These are phyloP conservation scores for Spheniscus mendiculus DNA, from an alignment of 2,113 vertebrate species.

Conservation along the genomic window DNA sequence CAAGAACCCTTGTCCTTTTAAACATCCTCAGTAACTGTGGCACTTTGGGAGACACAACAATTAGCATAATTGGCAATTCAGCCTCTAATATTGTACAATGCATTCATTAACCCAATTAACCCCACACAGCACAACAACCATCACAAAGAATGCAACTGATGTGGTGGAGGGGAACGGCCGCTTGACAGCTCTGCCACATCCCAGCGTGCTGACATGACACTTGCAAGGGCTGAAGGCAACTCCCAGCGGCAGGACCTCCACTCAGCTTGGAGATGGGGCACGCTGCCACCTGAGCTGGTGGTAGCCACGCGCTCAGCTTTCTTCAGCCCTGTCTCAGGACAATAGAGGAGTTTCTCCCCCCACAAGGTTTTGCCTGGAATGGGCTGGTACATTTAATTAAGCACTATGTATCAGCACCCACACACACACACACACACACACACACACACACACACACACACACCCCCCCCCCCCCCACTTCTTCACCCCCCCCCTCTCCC, in stretches of 20 bases:
- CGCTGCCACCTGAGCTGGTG: neutral
- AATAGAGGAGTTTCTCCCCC: neutral
- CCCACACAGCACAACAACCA: slow-evolving; percentile 13
- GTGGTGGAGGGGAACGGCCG: neutral
- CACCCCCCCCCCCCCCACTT: too few relatives aligned
- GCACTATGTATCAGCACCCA: neutral
- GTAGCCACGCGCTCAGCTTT: neutral
- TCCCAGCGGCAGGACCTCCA: neutral
- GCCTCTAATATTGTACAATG: slow-evolving; percentile 36
- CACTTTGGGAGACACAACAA: slow-evolving; percentile 6
- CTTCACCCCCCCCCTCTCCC: neutral
- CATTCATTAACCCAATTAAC: slow-evolving; percentile 45
- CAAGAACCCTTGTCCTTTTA: neutral
- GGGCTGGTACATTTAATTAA: slow-evolving; percentile 37
- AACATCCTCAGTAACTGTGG: neutral
- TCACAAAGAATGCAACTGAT: neutral
- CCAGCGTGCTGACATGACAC: neutral
- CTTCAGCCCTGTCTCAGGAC: neutral
- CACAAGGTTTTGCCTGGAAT: neutral
- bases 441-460: too few relatives aligned
- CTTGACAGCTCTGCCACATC: neutral
- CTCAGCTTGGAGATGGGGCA: neutral
- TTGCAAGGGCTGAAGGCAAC: neutral
- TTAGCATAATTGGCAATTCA: slow-evolving; percentile 52
- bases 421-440: fast-evolving